A percentile compares a stretch with the other conserved stretches of the same genome.
Conservation (phyloP, 2,113 vertebrate genomes). For the Ciconia maguari region DNA sequence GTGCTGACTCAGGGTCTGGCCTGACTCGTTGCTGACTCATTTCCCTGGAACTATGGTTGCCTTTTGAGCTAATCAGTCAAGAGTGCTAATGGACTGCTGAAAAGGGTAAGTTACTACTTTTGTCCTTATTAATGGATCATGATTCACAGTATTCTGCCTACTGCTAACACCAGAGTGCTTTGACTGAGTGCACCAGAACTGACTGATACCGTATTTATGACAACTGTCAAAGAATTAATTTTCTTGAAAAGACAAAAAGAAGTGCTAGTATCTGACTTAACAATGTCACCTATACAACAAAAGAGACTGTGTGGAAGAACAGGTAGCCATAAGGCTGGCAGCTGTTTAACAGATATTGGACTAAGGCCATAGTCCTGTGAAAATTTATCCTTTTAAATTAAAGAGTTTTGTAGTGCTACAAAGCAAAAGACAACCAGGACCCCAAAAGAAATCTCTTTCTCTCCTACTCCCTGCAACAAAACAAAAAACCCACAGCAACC, state of each 20-base stretch:
- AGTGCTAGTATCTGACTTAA: not conserved
- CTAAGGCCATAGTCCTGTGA: not conserved
- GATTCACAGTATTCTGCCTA: not conserved
- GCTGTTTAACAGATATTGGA: not conserved
- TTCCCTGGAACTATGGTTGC: slow-evolving; percentile 8
- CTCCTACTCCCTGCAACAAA: not conserved
- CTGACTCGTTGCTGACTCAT: not conserved
- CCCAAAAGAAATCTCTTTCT: not conserved
- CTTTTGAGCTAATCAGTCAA: slow-evolving; percentile 7
- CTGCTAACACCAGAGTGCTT: not conserved
- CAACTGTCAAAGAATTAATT: not conserved
- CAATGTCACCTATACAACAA: not conserved
- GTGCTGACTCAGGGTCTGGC: not conserved
- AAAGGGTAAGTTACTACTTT: slow-evolving; percentile 24
- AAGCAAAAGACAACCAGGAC: not conserved
- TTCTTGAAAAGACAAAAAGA: not conserved
- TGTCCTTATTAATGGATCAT: not conserved
- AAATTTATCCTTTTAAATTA: not conserved
- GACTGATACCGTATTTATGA: rapidly evolving
- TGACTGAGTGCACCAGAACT: not conserved
- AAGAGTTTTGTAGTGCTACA: not conserved
- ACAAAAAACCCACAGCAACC: not conserved
- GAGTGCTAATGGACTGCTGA: slow-evolving; percentile 26
- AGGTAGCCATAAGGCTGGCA: not conserved
- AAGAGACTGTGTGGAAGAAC: not conserved